Evolutionary conservation across 2,888 invertebrate species (phyloP).

Genomic region (Ectobius pallidus): DNA sequence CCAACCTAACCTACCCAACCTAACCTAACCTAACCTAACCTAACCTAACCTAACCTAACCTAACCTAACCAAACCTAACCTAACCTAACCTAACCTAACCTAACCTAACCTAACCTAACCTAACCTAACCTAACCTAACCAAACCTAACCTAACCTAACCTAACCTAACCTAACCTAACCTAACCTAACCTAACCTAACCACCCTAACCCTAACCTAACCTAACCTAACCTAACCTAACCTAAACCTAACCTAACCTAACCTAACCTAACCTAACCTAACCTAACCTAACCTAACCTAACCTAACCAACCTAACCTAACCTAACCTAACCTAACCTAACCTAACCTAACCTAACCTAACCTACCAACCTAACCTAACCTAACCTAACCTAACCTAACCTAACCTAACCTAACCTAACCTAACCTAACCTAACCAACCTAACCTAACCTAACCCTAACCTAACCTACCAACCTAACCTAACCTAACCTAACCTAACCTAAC

Average conservation of each 20-base stretch:
- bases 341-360: not conserved
- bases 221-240: conserved; percentile 28
- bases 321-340: not conserved
- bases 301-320: conserved; percentile 34
- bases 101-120: conserved; percentile 32
- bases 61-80: conserved; percentile 27
- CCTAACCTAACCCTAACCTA: not conserved
- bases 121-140: conserved; percentile 32
- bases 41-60: conserved; percentile 31
- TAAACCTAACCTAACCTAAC: conserved; percentile 32
- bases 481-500: not conserved
- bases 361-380: not conserved
- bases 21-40: conserved; percentile 31
- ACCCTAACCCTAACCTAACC: conserved; percentile 31
- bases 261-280: conserved; percentile 37
- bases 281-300: conserved; percentile 35
- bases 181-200: conserved; percentile 32
- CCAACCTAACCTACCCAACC: conserved; percentile 27
- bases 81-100: conserved; percentile 23
- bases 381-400: not conserved
- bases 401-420: not conserved
- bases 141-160: conserved; percentile 24
- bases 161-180: conserved; percentile 31
- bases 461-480: not conserved
- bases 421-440: not conserved